These are phyloP conservation scores for Scopus umbretta DNA, from an alignment of 2,113 vertebrate species.

Conservation along the genomic window DNA sequence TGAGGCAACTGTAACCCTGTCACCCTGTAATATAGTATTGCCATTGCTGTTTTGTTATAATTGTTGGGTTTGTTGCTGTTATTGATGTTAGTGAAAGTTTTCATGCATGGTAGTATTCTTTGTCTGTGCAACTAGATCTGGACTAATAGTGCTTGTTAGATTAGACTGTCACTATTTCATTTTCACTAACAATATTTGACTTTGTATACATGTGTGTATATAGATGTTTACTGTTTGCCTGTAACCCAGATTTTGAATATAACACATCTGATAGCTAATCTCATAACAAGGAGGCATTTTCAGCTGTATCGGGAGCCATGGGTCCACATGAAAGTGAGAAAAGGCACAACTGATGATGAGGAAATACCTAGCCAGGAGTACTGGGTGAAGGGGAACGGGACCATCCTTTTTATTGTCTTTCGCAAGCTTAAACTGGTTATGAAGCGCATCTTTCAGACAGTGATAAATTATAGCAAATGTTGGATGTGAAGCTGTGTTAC, in stretches of 20 bases:
- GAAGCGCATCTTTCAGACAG: neutral
- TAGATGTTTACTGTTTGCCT: neutral
- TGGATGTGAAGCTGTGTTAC: neutral
- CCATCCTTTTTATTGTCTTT: neutral
- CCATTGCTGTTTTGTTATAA: neutral
- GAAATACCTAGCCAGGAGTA: neutral
- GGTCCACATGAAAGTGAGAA: neutral
- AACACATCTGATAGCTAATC: neutral
- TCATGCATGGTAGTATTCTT: neutral
- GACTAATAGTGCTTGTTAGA: neutral
- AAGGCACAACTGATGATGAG: neutral
- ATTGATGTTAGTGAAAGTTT: neutral
- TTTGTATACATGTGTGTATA: too few relatives aligned
- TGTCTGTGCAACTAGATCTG: neutral
- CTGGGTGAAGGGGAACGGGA: neutral
- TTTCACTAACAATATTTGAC: neutral
- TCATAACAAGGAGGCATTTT: neutral
- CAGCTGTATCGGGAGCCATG: neutral
- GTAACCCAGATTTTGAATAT: neutral
- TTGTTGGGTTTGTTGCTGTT: too few relatives aligned
- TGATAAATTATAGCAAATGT: neutral
- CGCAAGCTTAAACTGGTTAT: neutral
- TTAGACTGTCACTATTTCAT: neutral
- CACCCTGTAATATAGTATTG: fast-evolving
- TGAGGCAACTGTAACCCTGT: neutral